Evolutionary conservation across 2,888 invertebrate species (phyloP).

Genomic region (Drosophila merina): DNA sequence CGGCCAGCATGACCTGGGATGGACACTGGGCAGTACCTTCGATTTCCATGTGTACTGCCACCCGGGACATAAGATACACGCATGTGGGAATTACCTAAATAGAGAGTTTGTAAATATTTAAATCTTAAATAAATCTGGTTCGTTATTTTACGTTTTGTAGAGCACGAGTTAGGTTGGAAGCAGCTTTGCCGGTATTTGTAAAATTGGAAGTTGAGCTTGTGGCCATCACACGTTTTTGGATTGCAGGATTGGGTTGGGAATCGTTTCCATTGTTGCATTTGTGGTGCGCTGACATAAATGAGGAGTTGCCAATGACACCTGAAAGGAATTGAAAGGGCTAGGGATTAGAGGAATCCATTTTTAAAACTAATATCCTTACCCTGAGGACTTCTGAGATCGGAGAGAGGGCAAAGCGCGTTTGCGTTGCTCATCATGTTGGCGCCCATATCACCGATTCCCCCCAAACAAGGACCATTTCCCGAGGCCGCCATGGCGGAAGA

Average conservation of each 20-base stretch:
- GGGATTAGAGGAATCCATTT: background rate
- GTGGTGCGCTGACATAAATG: slow-evolving; percentile 78
- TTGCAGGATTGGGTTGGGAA: slow-evolving; percentile 72
- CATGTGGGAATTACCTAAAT: slow-evolving; percentile 87
- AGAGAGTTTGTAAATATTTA: background rate
- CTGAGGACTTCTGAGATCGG: slow-evolving; percentile 76
- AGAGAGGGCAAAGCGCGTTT: slow-evolving; percentile 54
- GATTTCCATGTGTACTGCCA: slow-evolving; percentile 93
- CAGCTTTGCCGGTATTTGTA: slow-evolving; percentile 77
- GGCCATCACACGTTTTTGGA: slow-evolving; percentile 70
- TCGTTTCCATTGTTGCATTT: slow-evolving; percentile 68
- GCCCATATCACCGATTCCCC: slow-evolving; percentile 49
- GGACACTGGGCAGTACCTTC: slow-evolving; percentile 89
- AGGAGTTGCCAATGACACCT: slow-evolving; percentile 74
- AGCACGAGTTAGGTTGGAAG: slow-evolving; percentile 79
- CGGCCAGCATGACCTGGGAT: slow-evolving; percentile 86
- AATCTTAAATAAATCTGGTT: background rate
- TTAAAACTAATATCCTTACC: slow-evolving; percentile 61
- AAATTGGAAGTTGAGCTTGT: slow-evolving; percentile 72
- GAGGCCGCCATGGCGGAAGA: slow-evolving; percentile 65
- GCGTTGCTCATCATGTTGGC: slow-evolving; percentile 57
- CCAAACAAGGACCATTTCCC: slow-evolving; percentile 61
- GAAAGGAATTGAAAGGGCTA: slow-evolving; percentile 6
- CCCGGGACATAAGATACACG: slow-evolving; percentile 92
- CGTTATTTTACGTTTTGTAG: slow-evolving; percentile 82